Evolutionary conservation across 2,113 vertebrate genomes (phyloP).

Genomic region (Brevimyrus niger): DNA sequence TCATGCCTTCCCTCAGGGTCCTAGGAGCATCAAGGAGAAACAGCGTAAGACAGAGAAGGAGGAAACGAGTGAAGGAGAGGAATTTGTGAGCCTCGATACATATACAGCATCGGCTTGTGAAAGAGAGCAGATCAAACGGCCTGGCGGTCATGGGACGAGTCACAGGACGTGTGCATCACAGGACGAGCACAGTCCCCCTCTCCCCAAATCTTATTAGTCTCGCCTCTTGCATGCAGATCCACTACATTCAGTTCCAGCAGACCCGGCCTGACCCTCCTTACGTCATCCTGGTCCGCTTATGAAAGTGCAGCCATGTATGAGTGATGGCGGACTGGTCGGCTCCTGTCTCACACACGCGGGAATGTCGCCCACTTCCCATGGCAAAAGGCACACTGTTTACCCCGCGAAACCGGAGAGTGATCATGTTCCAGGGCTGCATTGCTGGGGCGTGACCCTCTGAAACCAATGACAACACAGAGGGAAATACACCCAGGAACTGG

Average conservation of each 20-base stretch:
- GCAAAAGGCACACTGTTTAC: neutral
- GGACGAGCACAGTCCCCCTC: neutral
- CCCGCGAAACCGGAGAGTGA: neutral
- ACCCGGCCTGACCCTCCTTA: neutral
- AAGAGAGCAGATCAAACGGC: neutral
- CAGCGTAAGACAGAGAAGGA: neutral
- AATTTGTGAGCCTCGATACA: neutral
- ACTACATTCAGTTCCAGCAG: neutral
- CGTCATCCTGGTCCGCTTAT: neutral
- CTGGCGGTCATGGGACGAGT: constrained; percentile 23
- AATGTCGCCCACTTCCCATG: neutral
- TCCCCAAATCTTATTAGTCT: neutral
- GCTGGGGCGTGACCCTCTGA: neutral
- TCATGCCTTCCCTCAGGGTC: neutral
- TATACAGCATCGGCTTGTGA: neutral
- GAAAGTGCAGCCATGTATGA: neutral
- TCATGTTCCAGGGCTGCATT: neutral
- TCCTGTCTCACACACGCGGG: neutral
- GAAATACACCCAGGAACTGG: neutral
- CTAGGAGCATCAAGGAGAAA: constrained; percentile 6
- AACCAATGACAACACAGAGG: neutral
- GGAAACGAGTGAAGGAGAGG: neutral
- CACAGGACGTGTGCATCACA: constrained; percentile 13
- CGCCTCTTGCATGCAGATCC: neutral
- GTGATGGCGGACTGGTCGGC: neutral